These are phyloP conservation scores for Hydractinia symbiolongicarpus DNA, from an alignment of 30 jellyfish, hydroid and myxozoan genomes.

Conservation along the genomic window DNA sequence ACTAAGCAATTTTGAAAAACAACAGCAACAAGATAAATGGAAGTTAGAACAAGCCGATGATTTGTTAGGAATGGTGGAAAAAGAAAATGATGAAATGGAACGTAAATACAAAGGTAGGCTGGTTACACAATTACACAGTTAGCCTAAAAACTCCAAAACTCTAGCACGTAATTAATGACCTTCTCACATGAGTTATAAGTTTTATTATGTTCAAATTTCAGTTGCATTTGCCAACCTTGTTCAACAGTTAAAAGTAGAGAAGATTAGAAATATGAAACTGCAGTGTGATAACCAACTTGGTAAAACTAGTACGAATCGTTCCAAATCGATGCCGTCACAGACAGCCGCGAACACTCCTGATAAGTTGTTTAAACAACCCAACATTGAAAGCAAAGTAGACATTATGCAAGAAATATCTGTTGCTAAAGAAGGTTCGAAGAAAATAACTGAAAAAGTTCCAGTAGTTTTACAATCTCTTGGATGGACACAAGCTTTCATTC, in stretches of 20 bases:
- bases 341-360: too few relatives aligned
- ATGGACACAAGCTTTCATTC: not conserved
- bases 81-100: not conserved
- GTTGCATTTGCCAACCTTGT: too few relatives aligned
- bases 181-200: too few relatives aligned
- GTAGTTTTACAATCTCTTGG: not conserved
- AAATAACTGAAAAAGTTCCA: not conserved
- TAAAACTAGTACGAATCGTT: not conserved
- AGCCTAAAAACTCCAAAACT: not conserved
- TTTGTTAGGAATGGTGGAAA: conserved; percentile 14
- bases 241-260: too few relatives aligned
- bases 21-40: conserved; percentile 11
- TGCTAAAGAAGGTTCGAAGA: not conserved
- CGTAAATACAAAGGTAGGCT: not conserved
- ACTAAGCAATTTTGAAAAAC: not conserved
- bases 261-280: not conserved
- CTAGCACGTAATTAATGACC: too few relatives aligned
- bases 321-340: too few relatives aligned
- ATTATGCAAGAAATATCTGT: not conserved
- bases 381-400: not conserved
- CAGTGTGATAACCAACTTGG: not conserved
- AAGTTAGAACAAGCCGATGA: conserved; percentile 25
- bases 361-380: too few relatives aligned
- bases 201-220: too few relatives aligned
- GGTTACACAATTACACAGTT: not conserved